Conservation (phyloP, 2,113 vertebrate genomes). For the Nannospalax galili region DNA sequence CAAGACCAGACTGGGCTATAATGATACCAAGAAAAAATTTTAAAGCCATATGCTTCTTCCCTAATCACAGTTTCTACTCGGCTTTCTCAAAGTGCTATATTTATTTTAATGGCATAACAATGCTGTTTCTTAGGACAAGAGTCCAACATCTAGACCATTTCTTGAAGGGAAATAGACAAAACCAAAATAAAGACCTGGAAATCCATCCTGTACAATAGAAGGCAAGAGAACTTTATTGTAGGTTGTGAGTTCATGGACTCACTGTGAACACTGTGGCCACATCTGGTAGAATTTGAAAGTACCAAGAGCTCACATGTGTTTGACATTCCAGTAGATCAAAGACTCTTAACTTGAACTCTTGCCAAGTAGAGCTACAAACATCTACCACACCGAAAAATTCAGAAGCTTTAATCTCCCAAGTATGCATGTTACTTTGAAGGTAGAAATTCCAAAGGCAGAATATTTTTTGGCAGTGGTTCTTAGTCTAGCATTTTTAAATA, state of each 20-base stretch:
- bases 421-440: constrained; percentile 31
- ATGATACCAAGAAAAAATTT: no score
- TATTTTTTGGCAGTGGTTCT: not conserved
- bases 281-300: constrained; percentile 43
- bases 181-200: constrained; percentile 44
- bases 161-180: constrained; percentile 46
- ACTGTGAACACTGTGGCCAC: constrained; percentile 16
- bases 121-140: not conserved
- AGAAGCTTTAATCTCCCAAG: not conserved
- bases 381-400: not conserved
- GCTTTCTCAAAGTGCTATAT: not conserved
- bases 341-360: constrained; percentile 29
- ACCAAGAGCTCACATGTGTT: constrained; percentile 36
- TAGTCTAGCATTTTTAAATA: no score
- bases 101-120: constrained; percentile 32
- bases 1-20: no score
- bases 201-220: constrained; percentile 17
- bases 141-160: not conserved
- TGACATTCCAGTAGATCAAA: constrained; percentile 59
- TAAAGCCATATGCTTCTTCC: not conserved
- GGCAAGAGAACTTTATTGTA: not conserved
- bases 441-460: not conserved
- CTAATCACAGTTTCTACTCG: constrained; percentile 1
- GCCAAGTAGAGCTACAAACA: constrained; percentile 41
- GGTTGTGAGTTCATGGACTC: not conserved